Evolutionary conservation across 1,140 invertebrate genomes (phyloP).

Genomic region (Sitophilus oryzae): DNA sequence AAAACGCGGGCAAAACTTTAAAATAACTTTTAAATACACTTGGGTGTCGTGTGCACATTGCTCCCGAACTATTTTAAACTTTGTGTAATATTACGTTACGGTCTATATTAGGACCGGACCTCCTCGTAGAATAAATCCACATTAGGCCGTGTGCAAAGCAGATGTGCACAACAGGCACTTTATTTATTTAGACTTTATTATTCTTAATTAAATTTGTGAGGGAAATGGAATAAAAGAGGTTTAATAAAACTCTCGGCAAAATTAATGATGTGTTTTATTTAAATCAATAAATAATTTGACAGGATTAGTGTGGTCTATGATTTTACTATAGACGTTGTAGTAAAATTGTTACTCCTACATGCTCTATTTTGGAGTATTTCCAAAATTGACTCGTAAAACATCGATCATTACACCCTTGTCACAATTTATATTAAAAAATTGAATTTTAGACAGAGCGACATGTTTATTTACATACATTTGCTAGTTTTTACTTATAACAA

Average conservation of each 20-base stretch:
- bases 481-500: too few relatives aligned
- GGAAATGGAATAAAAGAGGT: too few relatives aligned
- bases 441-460: too few relatives aligned
- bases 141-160: conserved; percentile 8
- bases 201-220: too few relatives aligned
- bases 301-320: too few relatives aligned
- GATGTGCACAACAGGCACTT: background rate
- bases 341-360: background rate
- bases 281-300: too few relatives aligned
- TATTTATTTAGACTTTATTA: too few relatives aligned
- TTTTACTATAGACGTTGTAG: too few relatives aligned
- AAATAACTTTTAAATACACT: conserved; percentile 13
- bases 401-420: background rate
- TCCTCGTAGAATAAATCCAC: background rate
- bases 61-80: conserved; percentile 43
- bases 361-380: background rate
- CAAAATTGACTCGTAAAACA: background rate
- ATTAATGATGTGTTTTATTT: too few relatives aligned
- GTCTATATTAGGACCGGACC: conserved; percentile 42
- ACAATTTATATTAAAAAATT: too few relatives aligned
- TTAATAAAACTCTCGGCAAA: too few relatives aligned
- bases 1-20: conserved; percentile 5
- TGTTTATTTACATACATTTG: too few relatives aligned
- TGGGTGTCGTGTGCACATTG: conserved; percentile 39
- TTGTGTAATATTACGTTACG: conserved; percentile 42